phyloP scores from a whole-genome alignment of 2,888 invertebrate species.

The Chymomyza fuscimana region DNA sequence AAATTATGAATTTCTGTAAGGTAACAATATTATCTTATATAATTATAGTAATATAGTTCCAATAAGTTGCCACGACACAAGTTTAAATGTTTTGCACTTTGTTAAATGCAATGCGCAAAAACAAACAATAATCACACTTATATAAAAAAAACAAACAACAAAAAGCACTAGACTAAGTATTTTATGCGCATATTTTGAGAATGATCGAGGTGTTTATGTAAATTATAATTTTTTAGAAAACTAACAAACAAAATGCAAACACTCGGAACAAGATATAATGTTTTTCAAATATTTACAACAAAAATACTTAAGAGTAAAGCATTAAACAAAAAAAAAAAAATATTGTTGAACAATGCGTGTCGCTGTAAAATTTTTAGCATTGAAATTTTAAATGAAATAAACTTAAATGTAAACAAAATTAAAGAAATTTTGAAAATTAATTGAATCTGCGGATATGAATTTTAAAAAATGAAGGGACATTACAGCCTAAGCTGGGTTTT shows the following conservation, averaged over 20 bases:
- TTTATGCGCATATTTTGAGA: slow-evolving; percentile 63
- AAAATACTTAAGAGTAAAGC: slow-evolving; percentile 21
- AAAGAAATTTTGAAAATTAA: background rate
- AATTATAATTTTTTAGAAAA: slow-evolving; percentile 53
- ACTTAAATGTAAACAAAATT: slow-evolving; percentile 57
- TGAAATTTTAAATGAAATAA: slow-evolving; percentile 70
- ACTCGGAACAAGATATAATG: slow-evolving; percentile 3
- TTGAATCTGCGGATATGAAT: background rate
- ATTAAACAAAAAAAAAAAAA: slow-evolving; percentile 29
- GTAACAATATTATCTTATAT: background rate
- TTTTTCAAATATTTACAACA: slow-evolving; percentile 7
- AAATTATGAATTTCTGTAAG: slow-evolving; percentile 45
- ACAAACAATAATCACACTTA: slow-evolving; percentile 28
- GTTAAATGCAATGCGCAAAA: slow-evolving; percentile 20
- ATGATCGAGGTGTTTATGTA: slow-evolving; percentile 17
- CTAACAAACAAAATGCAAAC: slow-evolving; percentile 30
- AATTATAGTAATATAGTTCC: slow-evolving; percentile 4
- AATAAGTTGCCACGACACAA: slow-evolving; percentile 13
- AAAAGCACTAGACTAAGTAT: slow-evolving; percentile 56
- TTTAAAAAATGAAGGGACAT: background rate
- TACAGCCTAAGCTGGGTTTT: too few relatives aligned
- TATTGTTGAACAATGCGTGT: slow-evolving; percentile 74
- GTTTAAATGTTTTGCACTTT: slow-evolving; percentile 25
- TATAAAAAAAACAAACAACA: slow-evolving; percentile 13
- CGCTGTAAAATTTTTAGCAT: slow-evolving; percentile 72